A percentile compares a stretch with the other conserved stretches of the same genome.
These are phyloP conservation scores for Atractosteus spatula DNA, from an alignment of 2,113 vertebrate genomes.

Conservation along the genomic window DNA sequence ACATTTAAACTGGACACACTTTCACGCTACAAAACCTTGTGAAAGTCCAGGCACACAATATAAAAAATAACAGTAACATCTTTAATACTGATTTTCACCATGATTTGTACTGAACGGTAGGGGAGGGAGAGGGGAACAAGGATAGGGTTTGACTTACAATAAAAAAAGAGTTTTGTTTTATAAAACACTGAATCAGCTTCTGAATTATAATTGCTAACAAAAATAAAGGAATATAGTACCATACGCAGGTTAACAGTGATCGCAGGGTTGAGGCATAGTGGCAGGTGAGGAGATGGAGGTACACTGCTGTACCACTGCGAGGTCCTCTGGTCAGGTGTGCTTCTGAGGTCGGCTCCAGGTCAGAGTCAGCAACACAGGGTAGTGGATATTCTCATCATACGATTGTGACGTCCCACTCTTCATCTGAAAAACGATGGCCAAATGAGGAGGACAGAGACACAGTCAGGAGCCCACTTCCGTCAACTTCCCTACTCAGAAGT, in stretches of 20 bases:
- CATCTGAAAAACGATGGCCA: conserved; percentile 74
- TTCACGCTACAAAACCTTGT: not conserved
- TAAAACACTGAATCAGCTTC: no score
- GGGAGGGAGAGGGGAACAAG: no score
- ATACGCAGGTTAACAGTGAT: not conserved
- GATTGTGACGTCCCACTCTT: conserved; percentile 77
- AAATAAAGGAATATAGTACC: not conserved
- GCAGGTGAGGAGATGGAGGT: conserved; percentile 35
- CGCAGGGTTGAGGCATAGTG: conserved; percentile 17
- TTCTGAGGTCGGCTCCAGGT: conserved; percentile 57
- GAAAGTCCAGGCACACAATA: no score
- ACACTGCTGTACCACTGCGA: not conserved
- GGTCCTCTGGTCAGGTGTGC: conserved; percentile 9
- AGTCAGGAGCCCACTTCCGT: not conserved
- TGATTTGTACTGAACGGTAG: no score
- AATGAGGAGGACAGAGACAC: not conserved
- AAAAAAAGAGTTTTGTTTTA: no score
- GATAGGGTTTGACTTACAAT: no score
- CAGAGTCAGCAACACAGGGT: conserved; percentile 84
- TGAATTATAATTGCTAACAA: not conserved
- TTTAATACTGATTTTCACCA: no score
- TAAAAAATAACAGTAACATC: not conserved
- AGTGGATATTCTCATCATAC: conserved; percentile 95
- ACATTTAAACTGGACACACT: conserved; percentile 43
- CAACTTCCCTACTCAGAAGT: not conserved